Evolutionary conservation across 2,888 invertebrate genomes (phyloP).

Genomic region (Hypselothyrea guttata): DNA sequence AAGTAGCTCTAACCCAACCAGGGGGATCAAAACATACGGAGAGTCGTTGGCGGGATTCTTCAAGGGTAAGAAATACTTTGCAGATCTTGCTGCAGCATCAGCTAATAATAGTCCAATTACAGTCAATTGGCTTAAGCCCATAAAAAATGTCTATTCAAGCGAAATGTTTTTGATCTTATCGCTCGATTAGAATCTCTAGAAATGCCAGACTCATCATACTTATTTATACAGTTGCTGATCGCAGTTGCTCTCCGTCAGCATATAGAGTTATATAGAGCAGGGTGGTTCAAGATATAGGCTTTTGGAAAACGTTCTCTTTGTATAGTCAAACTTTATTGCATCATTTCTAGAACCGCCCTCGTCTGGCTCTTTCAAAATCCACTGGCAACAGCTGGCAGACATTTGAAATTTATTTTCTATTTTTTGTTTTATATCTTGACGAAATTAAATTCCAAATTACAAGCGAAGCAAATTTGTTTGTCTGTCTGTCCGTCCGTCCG

Average conservation of each 20-base stretch:
- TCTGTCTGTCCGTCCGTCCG: neutral
- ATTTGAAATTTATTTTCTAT: constrained; percentile 15
- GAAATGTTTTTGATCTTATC: constrained; percentile 42
- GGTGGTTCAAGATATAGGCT: too few species aligned
- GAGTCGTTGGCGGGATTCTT: neutral
- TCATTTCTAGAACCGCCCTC: constrained; percentile 28
- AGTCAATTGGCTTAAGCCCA: constrained; percentile 54
- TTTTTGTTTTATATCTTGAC: neutral
- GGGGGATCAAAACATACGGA: neutral
- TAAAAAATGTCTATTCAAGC: constrained; percentile 22
- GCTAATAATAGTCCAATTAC: constrained; percentile 63
- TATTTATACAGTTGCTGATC: constrained; percentile 2
- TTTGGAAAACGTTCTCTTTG: too few species aligned
- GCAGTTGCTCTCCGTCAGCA: neutral
- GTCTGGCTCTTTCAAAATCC: neutral
- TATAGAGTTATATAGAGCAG: too few species aligned
- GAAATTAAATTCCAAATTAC: constrained; percentile 33
- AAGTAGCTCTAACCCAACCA: constrained; percentile 35
- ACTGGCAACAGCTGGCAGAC: constrained; percentile 47
- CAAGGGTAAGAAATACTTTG: neutral
- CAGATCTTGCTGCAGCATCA: constrained; percentile 4
- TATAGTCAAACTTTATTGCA: too few species aligned
- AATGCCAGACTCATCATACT: constrained; percentile 16
- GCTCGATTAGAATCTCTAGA: constrained; percentile 38
- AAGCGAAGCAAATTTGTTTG: constrained; percentile 22